Evolutionary conservation across 2,888 invertebrate species (phyloP), one percentile per base, ranked within the genome.

Genomic region (Callimorpha dominula): DNA sequence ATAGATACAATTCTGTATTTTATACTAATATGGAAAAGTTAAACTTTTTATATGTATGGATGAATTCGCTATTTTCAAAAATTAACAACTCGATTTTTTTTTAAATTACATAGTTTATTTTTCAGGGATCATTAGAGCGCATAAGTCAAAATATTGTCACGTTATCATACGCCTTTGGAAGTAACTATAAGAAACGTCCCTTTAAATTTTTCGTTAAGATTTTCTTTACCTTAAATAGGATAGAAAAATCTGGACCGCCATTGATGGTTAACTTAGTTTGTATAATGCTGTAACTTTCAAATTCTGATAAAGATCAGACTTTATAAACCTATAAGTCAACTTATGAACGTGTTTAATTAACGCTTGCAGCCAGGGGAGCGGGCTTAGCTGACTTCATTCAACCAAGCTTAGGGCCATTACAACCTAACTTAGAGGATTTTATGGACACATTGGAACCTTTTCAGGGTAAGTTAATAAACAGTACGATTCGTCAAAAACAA

Each of bases 351-450:
- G 1, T 17, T 15, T n/a, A 64, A 43, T 64, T 60, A 69, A 43
- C 9, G 17, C 31, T 93, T 96, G 94, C 92, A 98, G 98, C 98
- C 69, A 97, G 98, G 91, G 97, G 97, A 82, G 98, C 98, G 71
- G 98, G 98, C 87, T 96, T 98, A 89, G 99, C 99, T 68, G 99
- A 99, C 95, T 99, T 99, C 90, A 99, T 99, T 92, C 99, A 99
- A 95, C 99, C 99, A 70, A 99, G 99, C 90, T 97, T 99, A 88
- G 98, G 99, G 62, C 99, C 99, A 71, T 96, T 99, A 77, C 99
- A 99, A 94, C 99, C 99, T 80, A 99, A 98, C 95, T 96, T 99
- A 87, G 99, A 99, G 90, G 99, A 99, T 94, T 98, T 98, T 93
- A 98, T 98, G 98, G 98, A 98, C 89, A 98, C 98, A 78, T 96